Evolutionary conservation across 1,140 invertebrate genomes (phyloP), one percentile per base, ranked within the genome.

Genomic region (Caenorhabditis remanei): DNA sequence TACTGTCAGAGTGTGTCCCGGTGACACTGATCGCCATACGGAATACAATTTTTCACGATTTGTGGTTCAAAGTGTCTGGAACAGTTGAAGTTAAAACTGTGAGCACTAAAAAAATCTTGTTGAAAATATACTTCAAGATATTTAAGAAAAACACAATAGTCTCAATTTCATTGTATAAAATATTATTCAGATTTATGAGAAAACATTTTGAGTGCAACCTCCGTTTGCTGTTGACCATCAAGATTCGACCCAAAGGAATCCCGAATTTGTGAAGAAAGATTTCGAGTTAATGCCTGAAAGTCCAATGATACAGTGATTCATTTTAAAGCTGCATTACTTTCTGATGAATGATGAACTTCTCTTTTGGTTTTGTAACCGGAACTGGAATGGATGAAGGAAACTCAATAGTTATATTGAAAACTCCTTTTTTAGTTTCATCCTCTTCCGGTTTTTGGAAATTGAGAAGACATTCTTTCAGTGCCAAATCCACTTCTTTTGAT

Each of bases 401-500:
- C 8, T 43, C 65, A 71, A 71, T 46, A 6, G 41, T 46, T 8
- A 71, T 63, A 63, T 63, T 40, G 24, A 32, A 63, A 63, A 63
- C 24, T 2, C 61, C 46, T 53, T 79, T 79, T 43, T 24, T 50
- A n/a, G 43, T 50, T 48, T 13, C 19, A 24, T 79, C 71, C 4
- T 48, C 53, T 24, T 79, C 40, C 7, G 43, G 13, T n/a, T 79
- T 79, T n/a, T 79, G 50, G 46, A 79, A 48, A 79, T 79, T 79
- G 4, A 32, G n/a, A 11, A 79, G 24, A 24, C 46, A 79, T 79
- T 79, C 71, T 32, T 79, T 79, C 32, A 79, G 19, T 53, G 71
- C 71, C n/a, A 50, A 50, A 50, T 79, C 71, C 16, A 79, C 16
- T 24, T 79, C 71, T 50, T 79, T 79, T 24, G 46, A 11, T 21